Base-by-base conservation (phyloP, 1,140 invertebrate species). In the Leptopilina clavipes region DNA sequence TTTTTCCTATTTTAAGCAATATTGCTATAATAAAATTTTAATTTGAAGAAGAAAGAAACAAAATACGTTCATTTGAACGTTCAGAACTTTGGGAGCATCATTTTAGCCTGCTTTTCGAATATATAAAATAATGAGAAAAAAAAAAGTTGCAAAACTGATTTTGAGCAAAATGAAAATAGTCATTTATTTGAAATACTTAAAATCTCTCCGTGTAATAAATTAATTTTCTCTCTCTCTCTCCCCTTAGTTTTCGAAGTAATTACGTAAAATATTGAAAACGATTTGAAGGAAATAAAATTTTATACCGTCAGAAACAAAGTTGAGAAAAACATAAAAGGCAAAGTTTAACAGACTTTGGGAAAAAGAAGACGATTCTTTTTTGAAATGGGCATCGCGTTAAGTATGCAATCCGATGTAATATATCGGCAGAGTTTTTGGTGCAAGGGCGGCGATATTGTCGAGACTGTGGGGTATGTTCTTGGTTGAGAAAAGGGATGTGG, bases 341-440 rank as follows among this genome's bases (percentile, higher is more conserved):
- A 65, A 65, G 59, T 65, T 65, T 25, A 65, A 65, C 59, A 65
- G 25, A 65, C 22, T 65, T 65, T 31, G 19, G 11, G 25, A 31
- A 31, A n/a, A n/a, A 40, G 59, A 65, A 25, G 12, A 31, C 22
- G 59, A 65, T 65, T 65, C 59, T 65, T 65, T 65, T 65, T 65
- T 65, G 59, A 65, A 65, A 65, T 65, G 59, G 59, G 59, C 59
- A 65, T 65, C 22, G 59, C 59, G 59, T 65, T 65, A 65, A 65
- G 59, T 65, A 65, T 37, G 59, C 59, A 65, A 65, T 65, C 59
- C 59, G 14, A 22, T 31, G 59, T 65, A 65, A 65, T 65, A 65
- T 65, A 65, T 65, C 59, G 59, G 59, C n/a, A 31, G 22, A 65
- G 59, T 65, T 25, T n/a, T 14, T 31, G 59, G 59, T n/a, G 59